phyloP scores from a whole-genome alignment of 2,888 invertebrate genomes.

The Ganaspis brasiliensis region DNA sequence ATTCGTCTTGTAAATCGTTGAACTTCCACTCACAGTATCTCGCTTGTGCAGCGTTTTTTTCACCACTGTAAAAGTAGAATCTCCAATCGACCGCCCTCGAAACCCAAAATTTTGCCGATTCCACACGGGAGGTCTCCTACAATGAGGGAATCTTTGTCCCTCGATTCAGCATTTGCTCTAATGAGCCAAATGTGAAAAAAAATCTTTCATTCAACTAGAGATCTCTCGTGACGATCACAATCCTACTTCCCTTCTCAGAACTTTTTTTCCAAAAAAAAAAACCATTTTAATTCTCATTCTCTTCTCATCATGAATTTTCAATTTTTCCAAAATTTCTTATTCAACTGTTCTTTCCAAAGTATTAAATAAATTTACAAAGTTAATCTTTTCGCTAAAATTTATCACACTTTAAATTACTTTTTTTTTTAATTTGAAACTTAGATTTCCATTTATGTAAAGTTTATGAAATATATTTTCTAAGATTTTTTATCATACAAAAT shows the following conservation, averaged over 20 bases:
- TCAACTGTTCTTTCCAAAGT: not conserved
- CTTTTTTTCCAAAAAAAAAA: not conserved
- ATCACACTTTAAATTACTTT: not conserved
- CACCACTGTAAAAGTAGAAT: slow-evolving; percentile 80
- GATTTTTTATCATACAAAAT: no score
- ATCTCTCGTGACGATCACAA: not conserved
- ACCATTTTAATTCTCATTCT: slow-evolving; percentile 14
- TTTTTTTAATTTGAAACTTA: not conserved
- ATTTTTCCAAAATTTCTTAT: not conserved
- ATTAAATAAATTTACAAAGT: not conserved
- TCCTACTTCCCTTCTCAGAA: not conserved
- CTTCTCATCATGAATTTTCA: not conserved
- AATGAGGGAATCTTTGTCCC: not conserved
- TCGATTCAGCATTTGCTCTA: not conserved
- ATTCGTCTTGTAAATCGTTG: slow-evolving; percentile 77
- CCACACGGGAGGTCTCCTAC: slow-evolving; percentile 46
- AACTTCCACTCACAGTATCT: slow-evolving; percentile 79
- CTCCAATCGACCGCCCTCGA: slow-evolving; percentile 68
- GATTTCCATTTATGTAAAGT: not conserved
- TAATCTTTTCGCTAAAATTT: not conserved
- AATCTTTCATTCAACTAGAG: slow-evolving; percentile 8
- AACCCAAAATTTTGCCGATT: slow-evolving; percentile 48
- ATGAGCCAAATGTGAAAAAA: slow-evolving; percentile 8
- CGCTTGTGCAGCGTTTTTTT: slow-evolving; percentile 80
- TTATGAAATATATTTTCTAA: no score